These are phyloP conservation scores for Galerucella pusilla DNA, from an alignment of 2,888 invertebrate genomes.

Conservation along the genomic window DNA sequence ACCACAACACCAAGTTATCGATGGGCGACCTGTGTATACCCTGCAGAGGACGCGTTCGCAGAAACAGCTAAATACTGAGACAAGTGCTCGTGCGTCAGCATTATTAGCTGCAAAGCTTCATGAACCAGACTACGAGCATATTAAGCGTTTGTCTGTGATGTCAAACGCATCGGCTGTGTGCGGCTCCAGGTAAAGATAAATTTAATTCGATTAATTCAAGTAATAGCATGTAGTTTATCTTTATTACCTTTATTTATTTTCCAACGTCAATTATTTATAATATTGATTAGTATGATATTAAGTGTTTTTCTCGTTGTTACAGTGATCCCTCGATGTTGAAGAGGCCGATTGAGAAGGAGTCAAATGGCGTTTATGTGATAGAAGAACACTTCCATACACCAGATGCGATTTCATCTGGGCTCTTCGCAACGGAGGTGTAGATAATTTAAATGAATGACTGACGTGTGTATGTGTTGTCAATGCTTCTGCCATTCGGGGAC, in stretches of 20 bases:
- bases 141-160: conserved; percentile 66
- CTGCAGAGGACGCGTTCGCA: conserved; percentile 78
- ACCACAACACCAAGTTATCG: conserved; percentile 63
- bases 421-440: conserved; percentile 83
- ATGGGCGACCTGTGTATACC: conserved; percentile 69
- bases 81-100: conserved; percentile 69
- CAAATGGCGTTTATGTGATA: conserved; percentile 75
- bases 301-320: conserved; percentile 57
- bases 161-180: conserved; percentile 63
- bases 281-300: background rate
- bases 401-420: conserved; percentile 68
- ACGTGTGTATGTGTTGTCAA: conserved; percentile 43
- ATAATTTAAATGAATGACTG: conserved; percentile 52
- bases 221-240: background rate
- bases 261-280: background rate
- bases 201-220: too few relatives aligned
- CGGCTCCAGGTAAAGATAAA: conserved; percentile 59
- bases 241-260: conserved; percentile 11
- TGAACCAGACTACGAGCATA: conserved; percentile 67
- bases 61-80: conserved; percentile 87
- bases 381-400: conserved; percentile 79
- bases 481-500: conserved; percentile 46
- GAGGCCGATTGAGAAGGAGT: conserved; percentile 73
- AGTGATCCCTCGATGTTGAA: conserved; percentile 78
- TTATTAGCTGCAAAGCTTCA: conserved; percentile 64